phyloP scores from a whole-genome alignment of 2,888 invertebrate genomes.

The Cantharis rufa region DNA sequence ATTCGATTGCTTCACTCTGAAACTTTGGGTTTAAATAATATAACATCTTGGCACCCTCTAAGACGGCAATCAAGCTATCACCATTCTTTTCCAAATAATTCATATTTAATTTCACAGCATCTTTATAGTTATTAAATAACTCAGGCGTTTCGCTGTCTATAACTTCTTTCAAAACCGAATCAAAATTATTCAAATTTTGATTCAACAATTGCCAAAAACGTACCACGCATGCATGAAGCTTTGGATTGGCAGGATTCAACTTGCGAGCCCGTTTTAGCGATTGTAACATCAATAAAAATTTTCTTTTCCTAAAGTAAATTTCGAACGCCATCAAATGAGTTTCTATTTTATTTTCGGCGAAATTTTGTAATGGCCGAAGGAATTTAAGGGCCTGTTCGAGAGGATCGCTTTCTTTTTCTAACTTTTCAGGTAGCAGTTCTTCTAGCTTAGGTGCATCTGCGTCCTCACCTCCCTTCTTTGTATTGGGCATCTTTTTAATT shows the following conservation, averaged over 20 bases:
- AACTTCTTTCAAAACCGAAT: constrained; percentile 60
- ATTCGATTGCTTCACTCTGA: constrained; percentile 66
- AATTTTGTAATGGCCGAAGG: constrained; percentile 86
- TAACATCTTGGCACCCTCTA: constrained; percentile 83
- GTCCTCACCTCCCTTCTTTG: constrained; percentile 83
- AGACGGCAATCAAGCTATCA: constrained; percentile 73
- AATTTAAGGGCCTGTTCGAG: constrained; percentile 96
- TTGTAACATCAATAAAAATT: constrained; percentile 92
- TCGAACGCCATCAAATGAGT: constrained; percentile 98
- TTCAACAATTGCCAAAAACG: constrained; percentile 69
- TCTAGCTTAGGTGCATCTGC: constrained; percentile 92
- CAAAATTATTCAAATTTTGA: constrained; percentile 53
- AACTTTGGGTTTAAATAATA: constrained; percentile 71
- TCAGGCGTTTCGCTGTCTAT: constrained; percentile 59
- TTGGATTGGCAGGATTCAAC: constrained; percentile 74
- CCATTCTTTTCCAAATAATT: constrained; percentile 67
- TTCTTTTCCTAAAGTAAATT: constrained; percentile 95
- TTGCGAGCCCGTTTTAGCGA: constrained; percentile 88
- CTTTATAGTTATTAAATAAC: constrained; percentile 61
- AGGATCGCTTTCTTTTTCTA: constrained; percentile 90
- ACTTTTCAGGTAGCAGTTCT: constrained; percentile 91
- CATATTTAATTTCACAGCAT: constrained; percentile 67
- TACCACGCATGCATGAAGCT: constrained; percentile 84
- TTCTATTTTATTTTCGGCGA: constrained; percentile 87
- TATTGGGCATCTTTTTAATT: constrained; percentile 84